Conservation (phyloP, 2,113 vertebrate species). For the Protomyctophum bolini region DNA sequence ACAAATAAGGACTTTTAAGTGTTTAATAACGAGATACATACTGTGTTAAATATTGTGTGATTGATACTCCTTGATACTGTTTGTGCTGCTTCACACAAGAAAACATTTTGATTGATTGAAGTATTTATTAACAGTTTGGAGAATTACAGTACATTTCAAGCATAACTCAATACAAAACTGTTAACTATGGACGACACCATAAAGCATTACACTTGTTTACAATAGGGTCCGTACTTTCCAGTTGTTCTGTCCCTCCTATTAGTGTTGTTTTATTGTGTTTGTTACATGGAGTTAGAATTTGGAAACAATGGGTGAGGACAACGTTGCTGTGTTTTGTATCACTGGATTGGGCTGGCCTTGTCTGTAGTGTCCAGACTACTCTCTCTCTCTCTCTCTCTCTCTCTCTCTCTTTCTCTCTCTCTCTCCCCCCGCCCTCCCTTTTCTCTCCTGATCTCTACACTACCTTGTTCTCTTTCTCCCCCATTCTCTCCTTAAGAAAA, state of each 20-base stretch:
- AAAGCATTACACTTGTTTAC: too few relatives aligned
- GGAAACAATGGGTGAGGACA: slow-evolving; percentile 27
- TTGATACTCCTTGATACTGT: too few relatives aligned
- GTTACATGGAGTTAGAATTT: slow-evolving; percentile 43
- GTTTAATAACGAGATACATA: too few relatives aligned
- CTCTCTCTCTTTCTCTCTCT: slow-evolving; percentile 50
- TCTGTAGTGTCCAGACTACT: slow-evolving; percentile 26
- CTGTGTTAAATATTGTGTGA: too few relatives aligned
- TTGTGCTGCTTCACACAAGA: too few relatives aligned
- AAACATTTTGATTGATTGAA: not conserved
- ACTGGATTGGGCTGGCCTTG: slow-evolving; percentile 24
- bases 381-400: slow-evolving; percentile 42
- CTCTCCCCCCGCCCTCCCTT: slow-evolving; percentile 40
- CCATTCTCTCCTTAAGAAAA: slow-evolving; percentile 77
- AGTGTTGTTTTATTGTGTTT: slow-evolving; percentile 24
- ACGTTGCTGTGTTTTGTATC: not conserved
- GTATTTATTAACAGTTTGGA: too few relatives aligned
- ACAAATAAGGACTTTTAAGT: too few relatives aligned
- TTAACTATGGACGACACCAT: too few relatives aligned
- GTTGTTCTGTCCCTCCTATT: slow-evolving; percentile 20
- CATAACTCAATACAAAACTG: too few relatives aligned
- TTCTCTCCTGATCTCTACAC: not conserved
- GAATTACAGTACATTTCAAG: too few relatives aligned
- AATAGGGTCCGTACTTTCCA: not conserved
- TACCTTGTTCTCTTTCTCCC: slow-evolving; percentile 1